These are phyloP conservation scores for Crepidodera aurea DNA, from an alignment of 2,888 invertebrate species.

Conservation along the genomic window DNA sequence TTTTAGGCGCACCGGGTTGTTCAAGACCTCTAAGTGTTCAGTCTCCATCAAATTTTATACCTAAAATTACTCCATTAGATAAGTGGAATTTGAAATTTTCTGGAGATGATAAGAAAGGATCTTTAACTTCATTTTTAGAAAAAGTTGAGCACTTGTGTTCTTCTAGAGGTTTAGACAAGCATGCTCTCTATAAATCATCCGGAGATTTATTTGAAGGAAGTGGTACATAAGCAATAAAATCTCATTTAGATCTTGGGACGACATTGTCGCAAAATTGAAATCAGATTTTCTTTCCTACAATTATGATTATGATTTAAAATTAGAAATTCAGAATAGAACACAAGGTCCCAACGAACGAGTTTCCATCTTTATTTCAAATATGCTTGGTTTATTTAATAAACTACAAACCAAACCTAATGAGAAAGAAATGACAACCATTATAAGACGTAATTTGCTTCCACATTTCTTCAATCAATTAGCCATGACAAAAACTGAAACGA, in stretches of 20 bases:
- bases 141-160: conserved; percentile 15
- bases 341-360: conserved; percentile 20
- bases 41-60: too few relatives aligned
- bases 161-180: conserved; percentile 15
- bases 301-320: conserved; percentile 19
- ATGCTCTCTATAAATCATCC: conserved; percentile 14
- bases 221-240: conserved; percentile 23
- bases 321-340: conserved; percentile 20
- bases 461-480: conserved; percentile 13
- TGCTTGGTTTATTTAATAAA: conserved; percentile 17
- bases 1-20: too few relatives aligned
- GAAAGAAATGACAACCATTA: conserved; percentile 5
- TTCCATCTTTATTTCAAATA: too few relatives aligned
- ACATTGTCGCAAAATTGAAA: conserved; percentile 19
- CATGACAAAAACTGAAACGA: conserved; percentile 3
- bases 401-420: conserved; percentile 5
- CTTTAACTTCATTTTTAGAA: conserved; percentile 24
- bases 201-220: conserved; percentile 27
- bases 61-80: too few relatives aligned
- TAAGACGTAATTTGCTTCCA: conserved; percentile 19
- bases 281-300: conserved; percentile 20
- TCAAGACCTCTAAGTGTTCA: too few relatives aligned
- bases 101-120: conserved; percentile 21
- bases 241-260: too few relatives aligned
- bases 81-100: conserved; percentile 25